Evolutionary conservation across 2,888 invertebrate species (phyloP), one percentile per base, ranked within the genome.

Genomic region (Strigamia crassipes): DNA sequence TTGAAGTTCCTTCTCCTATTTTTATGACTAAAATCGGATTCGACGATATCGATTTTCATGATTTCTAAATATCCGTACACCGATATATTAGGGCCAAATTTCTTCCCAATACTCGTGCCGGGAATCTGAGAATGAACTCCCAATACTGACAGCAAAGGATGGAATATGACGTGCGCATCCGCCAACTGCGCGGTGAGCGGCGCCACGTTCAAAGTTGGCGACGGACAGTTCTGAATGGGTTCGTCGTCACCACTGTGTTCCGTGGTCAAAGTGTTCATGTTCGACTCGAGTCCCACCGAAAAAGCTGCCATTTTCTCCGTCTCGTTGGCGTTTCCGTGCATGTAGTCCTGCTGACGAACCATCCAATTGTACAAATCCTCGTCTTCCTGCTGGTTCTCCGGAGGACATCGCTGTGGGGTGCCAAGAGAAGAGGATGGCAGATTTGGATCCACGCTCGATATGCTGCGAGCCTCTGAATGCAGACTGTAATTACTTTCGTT

Each of bases 341-440:
- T 88, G 84, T 89, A 90, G 84, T 91, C 90, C 85, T 95, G 94
- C 86, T 97, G 96, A 85, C 95, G 94, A 1, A 95, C 96, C 97
- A 97, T 97, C 97, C 97, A 97, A 85, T 94, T 94, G 88, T 97
- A 97, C 73, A 97, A 89, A 88, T 97, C 96, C 86, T 96, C 96
- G n/a, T 92, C 91, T 21, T 87, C 86, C 78, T 86, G 85, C 46
- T 80, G 42, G 34, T 84, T 83, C 81, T 84, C 84, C 34, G 84
- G 80, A 56, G 85, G 84, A 56, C 83, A 83, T 81, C 84, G 83
- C 51, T 83, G 83, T 15, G 85, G 85, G 21, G 85, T 85, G 51
- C 84, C 84, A 42, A 84, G 84, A 27, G 83, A 82, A 86, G 86
- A 81, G 85, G 85, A 80, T 79, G 83, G 83, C 21, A 84, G 83